Evolutionary conservation across 2,113 vertebrate species (phyloP).

Genomic region (Tachysurus vachellii): DNA sequence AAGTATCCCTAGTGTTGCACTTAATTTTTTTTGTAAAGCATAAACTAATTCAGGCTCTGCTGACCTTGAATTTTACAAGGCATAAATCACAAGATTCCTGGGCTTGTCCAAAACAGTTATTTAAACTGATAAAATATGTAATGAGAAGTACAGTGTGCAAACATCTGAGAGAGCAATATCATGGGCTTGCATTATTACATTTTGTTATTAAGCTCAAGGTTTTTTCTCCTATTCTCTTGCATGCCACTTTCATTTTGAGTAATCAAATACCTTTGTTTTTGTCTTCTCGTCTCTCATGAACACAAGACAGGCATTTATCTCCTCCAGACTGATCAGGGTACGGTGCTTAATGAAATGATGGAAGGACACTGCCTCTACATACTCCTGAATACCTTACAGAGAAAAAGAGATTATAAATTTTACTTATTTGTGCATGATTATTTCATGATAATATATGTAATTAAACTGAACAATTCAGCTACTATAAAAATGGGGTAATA

Average conservation of each 20-base stretch:
- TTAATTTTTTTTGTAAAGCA: too few species aligned
- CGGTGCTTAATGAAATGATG: slow-evolving; percentile 93
- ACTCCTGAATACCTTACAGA: slow-evolving; percentile 90
- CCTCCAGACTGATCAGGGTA: slow-evolving; percentile 89
- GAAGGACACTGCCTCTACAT: slow-evolving; percentile 93
- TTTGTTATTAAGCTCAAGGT: background rate
- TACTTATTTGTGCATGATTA: background rate
- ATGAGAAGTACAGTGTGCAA: background rate
- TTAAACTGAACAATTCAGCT: background rate
- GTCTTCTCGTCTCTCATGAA: slow-evolving; percentile 77
- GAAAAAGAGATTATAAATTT: background rate
- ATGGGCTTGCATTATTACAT: background rate
- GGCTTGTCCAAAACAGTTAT: background rate
- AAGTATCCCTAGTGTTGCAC: too few species aligned
- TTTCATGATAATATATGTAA: background rate
- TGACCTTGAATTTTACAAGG: background rate
- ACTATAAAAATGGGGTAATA: background rate
- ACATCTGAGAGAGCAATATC: background rate
- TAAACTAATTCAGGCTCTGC: background rate
- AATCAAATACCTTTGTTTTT: slow-evolving; percentile 64
- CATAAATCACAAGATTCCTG: background rate
- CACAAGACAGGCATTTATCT: slow-evolving; percentile 89
- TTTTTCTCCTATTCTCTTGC: background rate
- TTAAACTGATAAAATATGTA: background rate
- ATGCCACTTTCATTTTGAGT: background rate